These are phyloP conservation scores for Aphodius sticticus DNA, from an alignment of 2,888 invertebrate genomes.

Conservation along the genomic window DNA sequence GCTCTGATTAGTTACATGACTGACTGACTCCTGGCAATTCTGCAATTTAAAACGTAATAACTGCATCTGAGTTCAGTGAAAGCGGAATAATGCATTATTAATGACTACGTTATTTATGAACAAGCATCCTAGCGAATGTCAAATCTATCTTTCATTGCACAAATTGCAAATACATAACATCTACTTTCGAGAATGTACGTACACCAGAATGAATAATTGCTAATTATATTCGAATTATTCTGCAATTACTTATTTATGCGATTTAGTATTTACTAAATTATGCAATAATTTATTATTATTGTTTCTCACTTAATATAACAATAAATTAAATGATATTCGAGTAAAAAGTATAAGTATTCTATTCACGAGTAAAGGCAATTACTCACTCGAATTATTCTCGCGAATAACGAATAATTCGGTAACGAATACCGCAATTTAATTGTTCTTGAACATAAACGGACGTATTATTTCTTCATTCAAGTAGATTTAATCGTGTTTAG, in stretches of 20 bases:
- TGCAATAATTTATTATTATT: too few species aligned
- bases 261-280: too few species aligned
- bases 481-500: background rate
- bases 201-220: background rate
- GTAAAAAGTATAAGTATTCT: too few species aligned
- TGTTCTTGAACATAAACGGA: background rate
- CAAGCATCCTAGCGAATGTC: background rate
- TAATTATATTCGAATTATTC: background rate
- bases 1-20: background rate
- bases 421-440: background rate
- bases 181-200: background rate
- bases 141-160: background rate
- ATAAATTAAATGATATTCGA: too few species aligned
- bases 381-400: too few species aligned
- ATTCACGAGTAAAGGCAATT: too few species aligned
- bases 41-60: background rate
- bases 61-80: background rate
- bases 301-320: too few species aligned
- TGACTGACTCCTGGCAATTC: background rate
- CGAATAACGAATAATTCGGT: too few species aligned
- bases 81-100: constrained; percentile 4
- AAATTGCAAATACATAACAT: background rate
- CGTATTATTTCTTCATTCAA: background rate
- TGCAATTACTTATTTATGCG: too few species aligned
- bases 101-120: background rate